These are phyloP conservation scores for Orchestia grillus DNA, from an alignment of 1,140 invertebrate genomes.

Conservation along the genomic window DNA sequence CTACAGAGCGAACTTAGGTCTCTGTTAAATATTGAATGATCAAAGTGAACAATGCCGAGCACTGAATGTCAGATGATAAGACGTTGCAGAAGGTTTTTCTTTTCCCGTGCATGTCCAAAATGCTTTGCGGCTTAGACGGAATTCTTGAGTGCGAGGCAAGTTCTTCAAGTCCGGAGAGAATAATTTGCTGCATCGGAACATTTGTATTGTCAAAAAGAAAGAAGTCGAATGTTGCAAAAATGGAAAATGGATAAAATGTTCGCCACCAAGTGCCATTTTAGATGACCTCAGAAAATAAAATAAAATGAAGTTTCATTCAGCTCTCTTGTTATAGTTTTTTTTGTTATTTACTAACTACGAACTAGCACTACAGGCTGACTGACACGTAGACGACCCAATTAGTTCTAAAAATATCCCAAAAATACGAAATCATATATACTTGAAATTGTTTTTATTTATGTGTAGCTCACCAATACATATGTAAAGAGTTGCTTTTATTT, in stretches of 20 bases:
- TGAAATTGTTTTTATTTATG: no score
- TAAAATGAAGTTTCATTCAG: neutral
- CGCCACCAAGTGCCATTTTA: neutral
- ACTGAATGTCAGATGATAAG: conserved; percentile 1
- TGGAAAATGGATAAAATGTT: neutral
- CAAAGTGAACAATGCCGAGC: neutral
- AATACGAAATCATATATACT: no score
- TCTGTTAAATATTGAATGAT: neutral
- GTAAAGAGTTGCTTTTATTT: no score
- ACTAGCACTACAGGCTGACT: no score
- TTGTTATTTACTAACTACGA: no score
- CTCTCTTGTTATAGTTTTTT: no score
- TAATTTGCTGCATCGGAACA: neutral
- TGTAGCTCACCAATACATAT: no score
- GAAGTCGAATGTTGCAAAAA: neutral
- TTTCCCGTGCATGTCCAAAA: neutral
- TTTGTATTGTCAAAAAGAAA: neutral
- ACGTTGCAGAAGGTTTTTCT: neutral
- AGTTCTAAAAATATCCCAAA: no score
- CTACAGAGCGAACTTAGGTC: neutral
- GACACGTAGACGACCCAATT: no score
- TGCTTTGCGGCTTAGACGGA: neutral
- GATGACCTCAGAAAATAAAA: neutral
- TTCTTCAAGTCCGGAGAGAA: neutral
- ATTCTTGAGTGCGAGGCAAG: neutral